phyloP scores from a whole-genome alignment of 2,113 vertebrate species.

The Oryctolagus cuniculus region DNA sequence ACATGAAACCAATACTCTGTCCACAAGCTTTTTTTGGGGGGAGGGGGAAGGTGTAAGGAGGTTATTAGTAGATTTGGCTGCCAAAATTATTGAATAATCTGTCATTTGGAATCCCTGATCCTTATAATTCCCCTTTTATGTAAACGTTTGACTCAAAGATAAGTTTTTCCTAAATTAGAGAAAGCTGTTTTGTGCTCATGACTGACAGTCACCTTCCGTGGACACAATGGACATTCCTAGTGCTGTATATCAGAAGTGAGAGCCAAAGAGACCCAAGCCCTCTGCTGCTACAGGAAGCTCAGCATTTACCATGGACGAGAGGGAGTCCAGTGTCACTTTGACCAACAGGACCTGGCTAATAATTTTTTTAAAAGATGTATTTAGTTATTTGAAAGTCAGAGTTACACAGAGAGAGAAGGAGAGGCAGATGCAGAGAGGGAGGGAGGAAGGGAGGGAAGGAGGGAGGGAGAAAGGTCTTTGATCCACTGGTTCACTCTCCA shows the following conservation, averaged over 20 bases:
- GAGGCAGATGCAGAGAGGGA: no score
- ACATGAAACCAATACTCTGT: conserved; percentile 35
- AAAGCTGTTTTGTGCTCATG: neutral
- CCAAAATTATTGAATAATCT: conserved; percentile 52
- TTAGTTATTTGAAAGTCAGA: no score
- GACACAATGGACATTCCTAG: neutral
- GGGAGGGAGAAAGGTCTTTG: no score
- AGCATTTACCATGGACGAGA: neutral
- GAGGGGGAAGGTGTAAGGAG: no score
- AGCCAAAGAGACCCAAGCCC: neutral
- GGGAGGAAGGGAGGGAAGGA: no score
- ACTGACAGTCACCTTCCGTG: neutral
- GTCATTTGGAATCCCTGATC: conserved; percentile 39
- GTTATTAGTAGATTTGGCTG: conserved; percentile 53
- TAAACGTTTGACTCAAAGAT: conserved; percentile 7
- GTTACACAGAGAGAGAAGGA: no score
- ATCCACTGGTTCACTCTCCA: no score
- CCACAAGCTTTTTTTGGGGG: neutral
- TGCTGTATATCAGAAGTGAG: neutral
- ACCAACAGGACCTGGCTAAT: neutral
- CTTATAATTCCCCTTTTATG: conserved; percentile 24
- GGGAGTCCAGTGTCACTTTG: neutral
- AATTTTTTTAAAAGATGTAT: neutral
- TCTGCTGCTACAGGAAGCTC: neutral
- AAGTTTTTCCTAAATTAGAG: neutral